A percentile compares a stretch with the other conserved stretches of the same genome.
Conservation (phyloP, 2,797 vertebrate species). For the Esox masquinongy region DNA sequence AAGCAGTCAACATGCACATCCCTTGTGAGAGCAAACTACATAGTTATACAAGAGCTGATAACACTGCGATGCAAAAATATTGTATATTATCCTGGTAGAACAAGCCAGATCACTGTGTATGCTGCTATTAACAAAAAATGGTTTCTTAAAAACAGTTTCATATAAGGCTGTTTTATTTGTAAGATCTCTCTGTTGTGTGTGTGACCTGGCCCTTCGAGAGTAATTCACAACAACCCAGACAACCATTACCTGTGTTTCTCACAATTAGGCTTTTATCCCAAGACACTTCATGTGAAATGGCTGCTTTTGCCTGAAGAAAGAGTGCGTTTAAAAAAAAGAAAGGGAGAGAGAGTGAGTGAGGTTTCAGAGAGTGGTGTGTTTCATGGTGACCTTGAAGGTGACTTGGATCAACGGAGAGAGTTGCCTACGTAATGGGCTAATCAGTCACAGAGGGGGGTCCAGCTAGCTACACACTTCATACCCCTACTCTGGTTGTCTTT, state of each 20-base stretch:
- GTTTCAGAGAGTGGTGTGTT: constrained; percentile 15
- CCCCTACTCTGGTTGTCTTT: constrained; percentile 10
- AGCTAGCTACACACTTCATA: constrained; percentile 6
- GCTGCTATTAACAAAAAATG: neutral
- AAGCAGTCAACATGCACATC: neutral
- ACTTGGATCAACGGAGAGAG: constrained; percentile 40
- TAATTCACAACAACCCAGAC: neutral
- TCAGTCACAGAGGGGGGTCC: neutral
- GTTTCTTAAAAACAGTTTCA: neutral
- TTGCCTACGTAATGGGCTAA: constrained; percentile 5
- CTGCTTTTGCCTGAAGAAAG: constrained; percentile 8
- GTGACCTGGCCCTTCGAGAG: neutral
- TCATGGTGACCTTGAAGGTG: constrained; percentile 36
- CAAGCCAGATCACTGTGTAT: neutral
- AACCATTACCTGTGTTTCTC: constrained; percentile 11
- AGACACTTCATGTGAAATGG: neutral
- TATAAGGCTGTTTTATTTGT: neutral
- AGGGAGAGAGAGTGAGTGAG: neutral
- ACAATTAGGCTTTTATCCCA: constrained; percentile 3
- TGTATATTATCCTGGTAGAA: neutral
- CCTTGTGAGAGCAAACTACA: neutral
- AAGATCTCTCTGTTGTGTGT: neutral
- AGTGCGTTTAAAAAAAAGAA: neutral
- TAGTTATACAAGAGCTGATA: neutral
- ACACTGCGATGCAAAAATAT: neutral